phyloP scores from a whole-genome alignment of 2,113 vertebrate species.

The Laterallus jamaicensis region DNA sequence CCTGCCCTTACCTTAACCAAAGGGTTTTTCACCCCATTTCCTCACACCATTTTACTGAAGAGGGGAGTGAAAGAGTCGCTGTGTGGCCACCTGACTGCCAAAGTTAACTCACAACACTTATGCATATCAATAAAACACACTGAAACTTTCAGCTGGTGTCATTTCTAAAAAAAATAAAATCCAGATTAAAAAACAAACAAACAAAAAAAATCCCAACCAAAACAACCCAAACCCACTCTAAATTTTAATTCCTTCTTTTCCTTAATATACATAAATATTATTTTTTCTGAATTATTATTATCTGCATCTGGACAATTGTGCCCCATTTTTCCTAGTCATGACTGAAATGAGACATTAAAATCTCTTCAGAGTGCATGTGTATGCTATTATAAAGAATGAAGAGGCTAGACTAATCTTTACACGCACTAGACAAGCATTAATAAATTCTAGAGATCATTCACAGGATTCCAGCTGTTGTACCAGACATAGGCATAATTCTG shows the following conservation, averaged over 20 bases:
- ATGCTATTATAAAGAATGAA: not conserved
- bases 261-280: not conserved
- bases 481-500: not conserved
- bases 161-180: not conserved
- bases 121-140: not conserved
- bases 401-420: not conserved
- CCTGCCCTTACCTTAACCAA: not conserved
- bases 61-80: not conserved
- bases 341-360: conserved; percentile 29
- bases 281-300: not conserved
- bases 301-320: not conserved
- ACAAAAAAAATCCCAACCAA: too few relatives aligned
- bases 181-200: not conserved
- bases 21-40: not conserved
- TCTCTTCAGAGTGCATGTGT: not conserved
- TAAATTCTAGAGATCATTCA: not conserved
- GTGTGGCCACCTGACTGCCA: not conserved
- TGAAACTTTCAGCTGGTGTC: not conserved
- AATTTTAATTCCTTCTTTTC: not conserved
- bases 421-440: not conserved
- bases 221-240: not conserved
- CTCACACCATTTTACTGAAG: not conserved
- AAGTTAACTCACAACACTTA: not conserved
- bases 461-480: not conserved
- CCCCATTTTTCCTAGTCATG: not conserved